These are phyloP conservation scores for Eledone cirrhosa DNA, from an alignment of 2,888 invertebrate species.

Conservation along the genomic window DNA sequence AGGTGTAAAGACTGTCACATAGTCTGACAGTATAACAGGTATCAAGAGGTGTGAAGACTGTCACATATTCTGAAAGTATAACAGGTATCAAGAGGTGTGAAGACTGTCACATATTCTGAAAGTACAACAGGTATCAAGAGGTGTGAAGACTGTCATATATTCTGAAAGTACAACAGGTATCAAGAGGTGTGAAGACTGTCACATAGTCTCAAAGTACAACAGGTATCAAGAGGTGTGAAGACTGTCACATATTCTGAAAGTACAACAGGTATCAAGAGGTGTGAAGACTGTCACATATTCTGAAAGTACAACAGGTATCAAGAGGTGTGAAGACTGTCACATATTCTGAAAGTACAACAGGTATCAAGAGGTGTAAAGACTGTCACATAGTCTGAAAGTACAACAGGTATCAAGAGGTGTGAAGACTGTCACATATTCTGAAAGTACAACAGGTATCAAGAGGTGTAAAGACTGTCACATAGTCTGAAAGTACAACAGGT, in stretches of 20 bases:
- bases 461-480: conserved; percentile 84
- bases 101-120: conserved; percentile 81
- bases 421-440: conserved; percentile 82
- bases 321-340: conserved; percentile 84
- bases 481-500: conserved; percentile 66
- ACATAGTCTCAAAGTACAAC: conserved; percentile 70
- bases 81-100: conserved; percentile 70
- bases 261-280: conserved; percentile 67
- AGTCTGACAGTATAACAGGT: conserved; percentile 66
- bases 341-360: conserved; percentile 67
- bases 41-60: conserved; percentile 76
- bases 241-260: conserved; percentile 78
- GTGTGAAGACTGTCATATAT: conserved; percentile 86
- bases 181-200: conserved; percentile 81
- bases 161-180: conserved; percentile 38
- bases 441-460: neutral
- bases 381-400: conserved; percentile 77
- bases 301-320: conserved; percentile 29
- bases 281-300: conserved; percentile 83
- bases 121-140: conserved; percentile 50
- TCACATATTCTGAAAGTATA: conserved; percentile 75
- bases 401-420: conserved; percentile 69
- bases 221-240: conserved; percentile 73
- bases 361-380: conserved; percentile 74
- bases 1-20: conserved; percentile 84